These are phyloP conservation scores for Chelmon rostratus DNA, from an alignment of 2,797 vertebrate genomes.

Conservation along the genomic window DNA sequence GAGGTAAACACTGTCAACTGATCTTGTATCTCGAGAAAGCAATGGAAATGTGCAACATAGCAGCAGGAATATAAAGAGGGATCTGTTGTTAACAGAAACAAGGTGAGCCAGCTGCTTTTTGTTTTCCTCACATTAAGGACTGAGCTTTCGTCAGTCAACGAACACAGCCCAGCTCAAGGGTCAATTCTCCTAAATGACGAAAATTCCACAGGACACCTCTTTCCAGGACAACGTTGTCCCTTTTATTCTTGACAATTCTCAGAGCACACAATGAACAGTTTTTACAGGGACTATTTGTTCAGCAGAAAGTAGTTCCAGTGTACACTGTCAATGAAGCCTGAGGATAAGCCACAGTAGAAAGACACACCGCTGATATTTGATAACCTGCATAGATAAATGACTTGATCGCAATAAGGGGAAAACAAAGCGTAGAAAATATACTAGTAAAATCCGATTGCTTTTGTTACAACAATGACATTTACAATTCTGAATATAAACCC, in stretches of 20 bases:
- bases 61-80: not conserved
- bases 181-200: not conserved
- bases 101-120: constrained; percentile 10
- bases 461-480: not conserved
- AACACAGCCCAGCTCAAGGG: not conserved
- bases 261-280: not conserved
- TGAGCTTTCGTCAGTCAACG: not conserved
- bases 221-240: not conserved
- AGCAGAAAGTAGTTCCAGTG: not conserved
- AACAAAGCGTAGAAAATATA: not conserved
- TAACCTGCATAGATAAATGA: not conserved
- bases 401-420: not conserved
- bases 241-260: not conserved
- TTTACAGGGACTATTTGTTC: not conserved
- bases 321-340: not conserved
- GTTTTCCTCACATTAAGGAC: not conserved
- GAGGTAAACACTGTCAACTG: constrained; percentile 41
- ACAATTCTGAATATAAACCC: not conserved
- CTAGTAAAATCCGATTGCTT: not conserved
- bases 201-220: not conserved
- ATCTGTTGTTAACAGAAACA: not conserved
- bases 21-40: not conserved
- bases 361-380: not conserved
- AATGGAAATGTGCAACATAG: not conserved
- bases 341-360: not conserved